Evolutionary conservation across 2,113 vertebrate species (phyloP).

Genomic region (Anolis sagrei): DNA sequence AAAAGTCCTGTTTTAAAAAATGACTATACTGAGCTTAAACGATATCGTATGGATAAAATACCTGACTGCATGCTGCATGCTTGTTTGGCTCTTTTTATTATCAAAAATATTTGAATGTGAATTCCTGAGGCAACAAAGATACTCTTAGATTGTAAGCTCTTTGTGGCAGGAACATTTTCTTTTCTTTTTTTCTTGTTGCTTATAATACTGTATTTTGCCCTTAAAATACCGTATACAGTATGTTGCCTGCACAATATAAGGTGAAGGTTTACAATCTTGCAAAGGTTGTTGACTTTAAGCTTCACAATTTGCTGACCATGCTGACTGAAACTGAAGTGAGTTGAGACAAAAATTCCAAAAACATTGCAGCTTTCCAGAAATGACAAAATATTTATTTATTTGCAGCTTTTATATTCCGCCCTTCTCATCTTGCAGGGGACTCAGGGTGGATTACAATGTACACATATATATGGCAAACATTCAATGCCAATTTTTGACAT

Average conservation of each 20-base stretch:
- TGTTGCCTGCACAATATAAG: background rate
- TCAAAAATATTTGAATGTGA: background rate
- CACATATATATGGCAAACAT: no score
- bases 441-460: no score
- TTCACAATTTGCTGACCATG: background rate
- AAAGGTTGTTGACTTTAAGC: background rate
- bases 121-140: background rate
- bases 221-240: background rate
- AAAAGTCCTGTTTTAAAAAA: constrained; percentile 60
- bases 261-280: background rate
- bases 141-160: constrained; percentile 4
- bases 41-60: background rate
- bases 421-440: no score
- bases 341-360: background rate
- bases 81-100: background rate
- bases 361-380: no score
- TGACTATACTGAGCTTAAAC: constrained; percentile 53
- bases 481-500: no score
- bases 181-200: background rate
- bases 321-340: background rate
- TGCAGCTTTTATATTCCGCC: no score
- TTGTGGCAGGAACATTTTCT: background rate
- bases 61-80: background rate
- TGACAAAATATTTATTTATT: no score
- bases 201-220: background rate